phyloP scores from a whole-genome alignment of 2,113 vertebrate species.

The Tinamus guttatus region DNA sequence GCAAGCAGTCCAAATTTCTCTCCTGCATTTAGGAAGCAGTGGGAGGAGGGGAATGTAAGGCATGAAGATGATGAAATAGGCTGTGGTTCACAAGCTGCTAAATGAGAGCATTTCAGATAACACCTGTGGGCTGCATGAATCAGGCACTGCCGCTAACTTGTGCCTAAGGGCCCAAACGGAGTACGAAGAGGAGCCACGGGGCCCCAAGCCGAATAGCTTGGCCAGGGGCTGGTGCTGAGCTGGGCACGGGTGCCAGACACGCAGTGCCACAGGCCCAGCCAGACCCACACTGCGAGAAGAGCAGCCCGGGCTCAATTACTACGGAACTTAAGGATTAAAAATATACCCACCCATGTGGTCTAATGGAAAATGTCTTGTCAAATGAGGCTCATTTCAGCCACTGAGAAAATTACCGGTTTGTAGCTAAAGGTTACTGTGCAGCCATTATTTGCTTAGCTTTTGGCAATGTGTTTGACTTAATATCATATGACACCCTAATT shows the following conservation, averaged over 20 bases:
- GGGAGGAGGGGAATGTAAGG: background rate
- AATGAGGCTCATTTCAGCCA: background rate
- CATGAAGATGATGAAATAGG: background rate
- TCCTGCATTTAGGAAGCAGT: background rate
- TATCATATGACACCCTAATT: slow-evolving; percentile 57
- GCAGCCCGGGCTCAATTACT: background rate
- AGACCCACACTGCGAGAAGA: background rate
- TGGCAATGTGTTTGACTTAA: slow-evolving; percentile 28
- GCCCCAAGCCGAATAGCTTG: fast-evolving
- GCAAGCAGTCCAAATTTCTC: background rate
- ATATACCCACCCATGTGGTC: background rate
- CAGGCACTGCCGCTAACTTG: background rate
- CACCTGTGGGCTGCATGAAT: background rate
- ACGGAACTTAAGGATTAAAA: background rate
- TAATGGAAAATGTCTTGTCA: background rate
- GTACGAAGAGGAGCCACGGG: background rate
- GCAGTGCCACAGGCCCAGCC: background rate
- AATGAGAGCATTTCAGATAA: background rate
- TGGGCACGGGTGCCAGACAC: background rate
- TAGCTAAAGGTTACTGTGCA: slow-evolving; percentile 32
- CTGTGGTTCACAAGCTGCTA: fast-evolving
- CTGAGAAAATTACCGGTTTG: slow-evolving; percentile 12
- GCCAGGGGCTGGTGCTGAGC: background rate
- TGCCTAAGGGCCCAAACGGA: background rate
- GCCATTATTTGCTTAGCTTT: slow-evolving; percentile 53